Evolutionary conservation across 2,113 vertebrate genomes (phyloP), one percentile per base, ranked within the genome.

Genomic region (Neomonachus schauinslandi): DNA sequence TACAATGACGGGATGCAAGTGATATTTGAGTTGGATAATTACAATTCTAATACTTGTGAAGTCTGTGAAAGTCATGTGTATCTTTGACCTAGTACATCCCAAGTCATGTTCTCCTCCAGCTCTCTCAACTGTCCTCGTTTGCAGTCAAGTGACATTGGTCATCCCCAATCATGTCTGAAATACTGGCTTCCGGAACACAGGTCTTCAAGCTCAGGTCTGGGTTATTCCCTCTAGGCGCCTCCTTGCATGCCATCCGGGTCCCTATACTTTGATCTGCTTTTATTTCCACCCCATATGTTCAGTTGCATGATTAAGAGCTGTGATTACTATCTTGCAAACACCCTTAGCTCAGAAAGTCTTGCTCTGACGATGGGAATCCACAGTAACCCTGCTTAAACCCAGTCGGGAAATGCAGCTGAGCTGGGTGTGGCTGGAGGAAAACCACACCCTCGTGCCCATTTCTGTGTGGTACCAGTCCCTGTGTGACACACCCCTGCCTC

Each of bases 161-260:
- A 28, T 49, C 21, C 24, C 21, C 2, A 24, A 10, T 26, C 0
- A 1, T 2, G 3, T 57, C 19, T 55, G 83, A 42, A 65, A 67
- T 28, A 10, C 10, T 36, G 21, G 46, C 19, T 4, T 74, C 36
- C 15, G 4, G 36, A 55, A 26, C 5, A 26, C 28, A 8, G 16
- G 15, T 28, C 24, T 79, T 11, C 15, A 59, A n/a, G 36, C 7
- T 24, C 0, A 0, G 26, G 4, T 46, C 49, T 18, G 33, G n/a
- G 13, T 67, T 5, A 39, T 18, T 31, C 31, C 39, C 21, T 55
- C 49, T 2, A 26, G 19, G 16, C 12, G 9, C 5, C 18, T 65
- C 13, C 19, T 7, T 28, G 31, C 14, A 10, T 4, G 4, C 24
- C 7, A 16, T 33, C 33, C 3, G 42, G 7, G 39, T 5, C 0